Percentiles rank a stretch among this genome's conserved stretches.
Conservation (phyloP, 2,113 vertebrate species). For the Micronisus gabar region DNA sequence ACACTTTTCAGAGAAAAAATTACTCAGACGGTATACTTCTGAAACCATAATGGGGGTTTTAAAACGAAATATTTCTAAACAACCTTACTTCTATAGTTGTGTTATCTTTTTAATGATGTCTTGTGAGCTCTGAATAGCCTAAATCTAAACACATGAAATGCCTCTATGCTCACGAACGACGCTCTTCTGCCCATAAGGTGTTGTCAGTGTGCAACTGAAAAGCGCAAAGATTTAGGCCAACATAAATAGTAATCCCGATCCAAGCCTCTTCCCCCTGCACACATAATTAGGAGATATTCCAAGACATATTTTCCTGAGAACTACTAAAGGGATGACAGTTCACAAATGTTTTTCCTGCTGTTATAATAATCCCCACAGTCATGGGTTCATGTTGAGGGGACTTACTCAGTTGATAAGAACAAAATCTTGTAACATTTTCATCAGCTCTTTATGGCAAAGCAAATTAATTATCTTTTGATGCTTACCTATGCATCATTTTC, state of each 20-base stretch:
- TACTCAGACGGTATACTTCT: not conserved
- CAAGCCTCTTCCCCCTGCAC: not conserved
- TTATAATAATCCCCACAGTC: not conserved
- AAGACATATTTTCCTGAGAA: not conserved
- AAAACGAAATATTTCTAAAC: not conserved
- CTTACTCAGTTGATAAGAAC: not conserved
- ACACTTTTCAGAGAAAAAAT: not conserved
- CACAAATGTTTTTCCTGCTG: constrained; percentile 37
- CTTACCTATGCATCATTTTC: not conserved
- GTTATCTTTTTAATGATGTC: not conserved
- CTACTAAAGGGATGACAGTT: constrained; percentile 4
- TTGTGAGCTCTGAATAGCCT: not conserved
- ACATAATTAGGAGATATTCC: constrained; percentile 39
- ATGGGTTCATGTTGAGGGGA: not conserved
- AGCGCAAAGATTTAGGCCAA: constrained; percentile 34
- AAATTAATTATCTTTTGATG: constrained; percentile 11
- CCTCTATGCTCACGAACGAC: not conserved
- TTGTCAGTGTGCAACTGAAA: constrained; percentile 6
- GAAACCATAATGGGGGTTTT: not conserved
- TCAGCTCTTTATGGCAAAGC: not conserved
- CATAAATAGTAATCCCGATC: constrained; percentile 10
- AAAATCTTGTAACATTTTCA: constrained; percentile 9
- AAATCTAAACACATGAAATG: not conserved
- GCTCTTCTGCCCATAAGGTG: not conserved
- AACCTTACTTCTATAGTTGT: not conserved